A percentile compares a stretch with the other conserved stretches of the same genome.
phyloP scores from a whole-genome alignment of 2,888 invertebrate species.

The Molanna angustata region DNA sequence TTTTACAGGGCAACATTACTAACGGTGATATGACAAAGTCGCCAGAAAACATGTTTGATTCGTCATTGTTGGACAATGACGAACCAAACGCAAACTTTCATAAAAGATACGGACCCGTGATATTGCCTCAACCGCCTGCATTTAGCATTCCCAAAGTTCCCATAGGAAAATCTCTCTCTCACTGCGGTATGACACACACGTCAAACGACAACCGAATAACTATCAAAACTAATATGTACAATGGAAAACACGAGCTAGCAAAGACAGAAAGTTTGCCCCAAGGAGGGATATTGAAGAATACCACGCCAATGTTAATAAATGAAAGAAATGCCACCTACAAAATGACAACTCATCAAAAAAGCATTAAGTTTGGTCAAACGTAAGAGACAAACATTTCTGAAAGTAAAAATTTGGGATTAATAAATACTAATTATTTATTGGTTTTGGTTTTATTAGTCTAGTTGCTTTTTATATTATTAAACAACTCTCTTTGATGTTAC shows the following conservation, averaged over 20 bases:
- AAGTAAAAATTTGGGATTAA: no score
- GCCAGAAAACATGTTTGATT: constrained; percentile 30
- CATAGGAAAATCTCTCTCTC: constrained; percentile 27
- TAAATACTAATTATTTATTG: no score
- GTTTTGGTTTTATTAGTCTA: no score
- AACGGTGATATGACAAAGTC: constrained; percentile 15
- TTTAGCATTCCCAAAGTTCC: constrained; percentile 52
- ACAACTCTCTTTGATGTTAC: no score
- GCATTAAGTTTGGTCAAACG: constrained; percentile 49
- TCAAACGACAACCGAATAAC: constrained; percentile 15
- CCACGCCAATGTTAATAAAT: constrained; percentile 34
- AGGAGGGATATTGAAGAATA: constrained; percentile 54
- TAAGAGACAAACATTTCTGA: constrained; percentile 38
- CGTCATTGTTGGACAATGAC: constrained; percentile 40
- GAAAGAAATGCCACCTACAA: constrained; percentile 22
- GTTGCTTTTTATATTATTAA: no score
- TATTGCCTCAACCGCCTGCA: constrained; percentile 50
- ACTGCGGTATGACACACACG: constrained; percentile 26
- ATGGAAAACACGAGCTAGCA: constrained; percentile 34
- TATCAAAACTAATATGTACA: constrained; percentile 27
- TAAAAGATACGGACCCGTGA: constrained; percentile 51
- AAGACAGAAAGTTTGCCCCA: constrained; percentile 40
- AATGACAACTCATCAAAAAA: constrained; percentile 43
- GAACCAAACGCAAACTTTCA: constrained; percentile 51
- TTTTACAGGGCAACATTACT: constrained; percentile 20